These are phyloP conservation scores for Cynopterus brachyotis DNA, from an alignment of 2,113 vertebrate genomes.

Conservation along the genomic window DNA sequence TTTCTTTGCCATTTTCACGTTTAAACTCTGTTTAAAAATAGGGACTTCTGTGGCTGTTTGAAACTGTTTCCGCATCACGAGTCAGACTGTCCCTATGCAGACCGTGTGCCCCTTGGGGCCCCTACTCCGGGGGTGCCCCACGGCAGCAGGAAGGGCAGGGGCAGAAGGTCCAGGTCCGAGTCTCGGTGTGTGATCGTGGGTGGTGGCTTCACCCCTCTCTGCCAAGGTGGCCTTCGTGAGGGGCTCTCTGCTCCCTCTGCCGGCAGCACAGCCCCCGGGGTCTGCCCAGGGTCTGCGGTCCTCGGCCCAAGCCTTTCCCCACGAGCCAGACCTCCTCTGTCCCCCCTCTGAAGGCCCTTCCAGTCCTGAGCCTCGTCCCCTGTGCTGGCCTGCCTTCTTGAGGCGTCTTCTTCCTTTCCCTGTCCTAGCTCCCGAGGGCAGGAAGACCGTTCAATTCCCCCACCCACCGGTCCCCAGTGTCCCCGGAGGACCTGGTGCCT, in stretches of 20 bases:
- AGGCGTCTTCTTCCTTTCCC: not conserved
- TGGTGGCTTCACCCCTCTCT: not conserved
- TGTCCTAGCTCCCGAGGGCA: not conserved
- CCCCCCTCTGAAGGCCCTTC: not conserved
- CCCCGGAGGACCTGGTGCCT: not conserved
- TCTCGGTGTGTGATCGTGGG: not conserved
- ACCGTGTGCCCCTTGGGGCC: not conserved
- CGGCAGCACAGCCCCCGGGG: not conserved
- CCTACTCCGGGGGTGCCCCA: too few species aligned
- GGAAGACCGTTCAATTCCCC: not conserved
- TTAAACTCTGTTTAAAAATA: not conserved
- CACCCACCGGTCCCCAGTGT: rapidly evolving
- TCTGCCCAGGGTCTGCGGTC: too few species aligned
- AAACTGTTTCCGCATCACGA: not conserved
- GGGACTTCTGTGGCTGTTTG: not conserved
- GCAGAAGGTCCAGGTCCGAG: not conserved
- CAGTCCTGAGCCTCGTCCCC: not conserved
- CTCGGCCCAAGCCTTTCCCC: not conserved
- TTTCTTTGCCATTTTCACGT: not conserved
- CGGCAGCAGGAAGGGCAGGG: not conserved
- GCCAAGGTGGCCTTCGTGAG: not conserved
- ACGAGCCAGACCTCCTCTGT: not conserved
- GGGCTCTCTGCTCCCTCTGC: not conserved
- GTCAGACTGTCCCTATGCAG: not conserved
- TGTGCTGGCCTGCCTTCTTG: not conserved